Evolutionary conservation across 2,888 invertebrate genomes (phyloP).

Genomic region (Bibio marci): DNA sequence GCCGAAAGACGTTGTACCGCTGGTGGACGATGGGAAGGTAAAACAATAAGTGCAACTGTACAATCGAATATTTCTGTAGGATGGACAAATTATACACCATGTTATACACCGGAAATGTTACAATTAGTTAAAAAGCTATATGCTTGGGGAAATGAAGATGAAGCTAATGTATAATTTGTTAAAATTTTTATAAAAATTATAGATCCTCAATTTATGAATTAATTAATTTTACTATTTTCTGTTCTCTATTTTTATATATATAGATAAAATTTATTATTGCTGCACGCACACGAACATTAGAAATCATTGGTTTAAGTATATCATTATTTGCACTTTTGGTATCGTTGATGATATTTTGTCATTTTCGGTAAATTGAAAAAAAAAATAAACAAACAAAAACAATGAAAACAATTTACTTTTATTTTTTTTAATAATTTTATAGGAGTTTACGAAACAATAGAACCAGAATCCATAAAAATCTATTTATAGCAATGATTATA

Average conservation of each 20-base stretch:
- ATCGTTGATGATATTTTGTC: slow-evolving; percentile 64
- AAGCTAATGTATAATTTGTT: slow-evolving; percentile 26
- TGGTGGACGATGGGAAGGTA: slow-evolving; percentile 52
- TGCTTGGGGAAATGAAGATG: slow-evolving; percentile 32
- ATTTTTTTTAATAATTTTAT: slow-evolving; percentile 14
- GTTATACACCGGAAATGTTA: slow-evolving; percentile 53
- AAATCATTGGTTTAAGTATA: slow-evolving; percentile 67
- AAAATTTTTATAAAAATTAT: neutral
- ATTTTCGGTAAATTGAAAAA: slow-evolving; percentile 44
- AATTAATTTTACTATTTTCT: slow-evolving; percentile 4
- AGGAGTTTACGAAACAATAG: slow-evolving; percentile 65
- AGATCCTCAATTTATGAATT: neutral
- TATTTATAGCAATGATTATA: slow-evolving; percentile 65
- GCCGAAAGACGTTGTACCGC: slow-evolving; percentile 51
- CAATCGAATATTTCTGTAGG: slow-evolving; percentile 25
- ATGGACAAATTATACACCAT: slow-evolving; percentile 73
- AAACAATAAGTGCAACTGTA: slow-evolving; percentile 24
- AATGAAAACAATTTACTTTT: no score
- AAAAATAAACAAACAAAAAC: no score
- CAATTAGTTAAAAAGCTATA: slow-evolving; percentile 46
- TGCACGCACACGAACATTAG: slow-evolving; percentile 52
- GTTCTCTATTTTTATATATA: slow-evolving; percentile 13
- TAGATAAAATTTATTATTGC: slow-evolving; percentile 52
- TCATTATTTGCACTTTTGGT: slow-evolving; percentile 58
- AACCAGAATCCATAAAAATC: slow-evolving; percentile 70